A percentile compares a stretch with the other conserved stretches of the same genome.
Evolutionary conservation across 2,888 invertebrate genomes (phyloP).

Genomic region (Rhynchonema sp.): DNA sequence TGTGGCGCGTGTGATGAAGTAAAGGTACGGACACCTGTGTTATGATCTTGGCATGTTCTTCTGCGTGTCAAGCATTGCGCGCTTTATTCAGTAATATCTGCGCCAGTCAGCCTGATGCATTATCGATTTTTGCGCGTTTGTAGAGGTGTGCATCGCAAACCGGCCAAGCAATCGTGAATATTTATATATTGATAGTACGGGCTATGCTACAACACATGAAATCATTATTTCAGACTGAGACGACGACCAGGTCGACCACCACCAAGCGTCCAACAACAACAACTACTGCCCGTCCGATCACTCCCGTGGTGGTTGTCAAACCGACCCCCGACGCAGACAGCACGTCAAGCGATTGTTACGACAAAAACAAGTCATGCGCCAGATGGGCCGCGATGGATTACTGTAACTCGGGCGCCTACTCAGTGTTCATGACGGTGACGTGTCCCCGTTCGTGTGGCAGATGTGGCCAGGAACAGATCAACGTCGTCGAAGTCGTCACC

Average conservation of each 20-base stretch:
- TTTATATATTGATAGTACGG: too few species aligned
- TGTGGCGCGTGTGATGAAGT: conserved; percentile 1
- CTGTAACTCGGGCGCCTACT: not conserved
- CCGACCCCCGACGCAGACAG: not conserved
- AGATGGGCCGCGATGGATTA: not conserved
- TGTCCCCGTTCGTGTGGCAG: not conserved
- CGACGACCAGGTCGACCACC: not conserved
- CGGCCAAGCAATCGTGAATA: too few species aligned
- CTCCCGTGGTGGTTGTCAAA: not conserved
- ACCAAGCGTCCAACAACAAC: not conserved
- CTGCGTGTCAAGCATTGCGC: too few species aligned
- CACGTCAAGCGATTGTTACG: not conserved
- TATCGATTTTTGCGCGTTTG: too few species aligned
- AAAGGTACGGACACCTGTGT: too few species aligned
- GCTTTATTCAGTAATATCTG: too few species aligned
- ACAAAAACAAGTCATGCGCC: not conserved
- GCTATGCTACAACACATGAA: too few species aligned
- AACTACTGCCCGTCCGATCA: too few species aligned
- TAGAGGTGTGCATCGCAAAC: too few species aligned
- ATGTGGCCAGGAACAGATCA: not conserved
- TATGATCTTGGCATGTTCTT: too few species aligned
- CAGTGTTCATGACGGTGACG: not conserved
- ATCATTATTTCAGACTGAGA: not conserved
- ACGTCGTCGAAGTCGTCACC: not conserved
- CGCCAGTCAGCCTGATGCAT: too few species aligned